Conservation (phyloP, 2,888 invertebrate species). For the Thumatha senex region DNA sequence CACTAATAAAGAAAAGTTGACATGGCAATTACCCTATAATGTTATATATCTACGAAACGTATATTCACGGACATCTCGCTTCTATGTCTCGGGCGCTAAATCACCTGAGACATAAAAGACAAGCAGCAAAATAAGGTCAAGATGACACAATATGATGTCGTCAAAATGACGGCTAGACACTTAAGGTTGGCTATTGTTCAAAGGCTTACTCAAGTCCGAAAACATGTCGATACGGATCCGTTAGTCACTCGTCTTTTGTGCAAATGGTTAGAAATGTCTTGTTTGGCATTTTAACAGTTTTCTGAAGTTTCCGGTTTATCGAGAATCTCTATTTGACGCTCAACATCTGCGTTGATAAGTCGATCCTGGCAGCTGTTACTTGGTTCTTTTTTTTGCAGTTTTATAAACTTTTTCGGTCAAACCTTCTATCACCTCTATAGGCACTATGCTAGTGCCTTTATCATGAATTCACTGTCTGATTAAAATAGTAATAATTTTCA, state of each 20-base stretch:
- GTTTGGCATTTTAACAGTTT: too few relatives aligned
- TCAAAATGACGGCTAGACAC: slow-evolving; percentile 7
- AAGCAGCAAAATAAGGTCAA: slow-evolving; percentile 21
- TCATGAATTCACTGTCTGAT: too few relatives aligned
- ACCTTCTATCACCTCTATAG: too few relatives aligned
- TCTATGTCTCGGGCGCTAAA: slow-evolving; percentile 6
- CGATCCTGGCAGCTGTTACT: too few relatives aligned
- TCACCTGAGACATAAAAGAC: slow-evolving; percentile 6
- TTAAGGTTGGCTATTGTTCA: slow-evolving; percentile 7
- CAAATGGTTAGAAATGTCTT: too few relatives aligned
- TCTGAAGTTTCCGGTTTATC: neutral
- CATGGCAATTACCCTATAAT: neutral
- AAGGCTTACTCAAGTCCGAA: slow-evolving; percentile 7
- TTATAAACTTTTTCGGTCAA: too few relatives aligned
- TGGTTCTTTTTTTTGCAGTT: too few relatives aligned
- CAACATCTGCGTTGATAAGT: too few relatives aligned
- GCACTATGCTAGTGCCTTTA: too few relatives aligned
- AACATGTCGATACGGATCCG: slow-evolving; percentile 1
- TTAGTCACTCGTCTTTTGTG: neutral
- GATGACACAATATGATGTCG: slow-evolving; percentile 10
- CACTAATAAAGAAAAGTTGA: too few relatives aligned
- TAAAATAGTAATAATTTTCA: too few relatives aligned
- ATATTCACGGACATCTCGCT: neutral
- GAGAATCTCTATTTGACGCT: too few relatives aligned
- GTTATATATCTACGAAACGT: neutral